Base-by-base conservation (phyloP, 1,140 invertebrate species). In the Bombus waltoni region DNA sequence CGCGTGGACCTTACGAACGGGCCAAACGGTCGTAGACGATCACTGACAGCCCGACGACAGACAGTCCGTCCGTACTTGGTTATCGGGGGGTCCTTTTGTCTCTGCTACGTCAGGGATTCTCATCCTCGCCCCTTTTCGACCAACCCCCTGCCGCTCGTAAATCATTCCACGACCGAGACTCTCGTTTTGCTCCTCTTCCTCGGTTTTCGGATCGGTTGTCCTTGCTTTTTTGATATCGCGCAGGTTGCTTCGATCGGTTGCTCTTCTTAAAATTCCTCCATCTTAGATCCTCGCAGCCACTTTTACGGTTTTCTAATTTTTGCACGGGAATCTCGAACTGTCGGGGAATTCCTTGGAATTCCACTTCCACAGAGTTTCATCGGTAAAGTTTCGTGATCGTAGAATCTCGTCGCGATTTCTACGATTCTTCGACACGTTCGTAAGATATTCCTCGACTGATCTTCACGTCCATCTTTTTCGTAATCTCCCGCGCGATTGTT, bases 51-150 rank as follows among this genome's bases (percentile, higher is more conserved):
- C 83, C 87, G 88, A 92, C 90, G 88, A 90, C 87, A 90, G 90
- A 92, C 91, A 92, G 91, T 90, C 88, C 89, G 81, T 90, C 89
- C 89, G 76, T 86, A 90, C 86, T 90, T 86, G 89, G 70, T 83
- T 88, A 90, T 90, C 86, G 87, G 32, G 89, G 76, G 89, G 89
- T 90, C 89, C 89, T 90, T 90, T 90, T 90, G 89, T 90, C 89
- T 88, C 89, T 85, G 72, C 85, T 88, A 53, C 89, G 86, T 85
- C 88, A 90, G 88, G 66, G 88, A 84, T 90, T 90, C 86, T 90
- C 88, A 90, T 89, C 85, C 68, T 62, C 78, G 70, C 38, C 73
- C 73, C 73, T 40, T 57, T 74, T 78, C 32, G 32, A 65, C 47
- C 79, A 38, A 73, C 81, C 80, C 70, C 11, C 32, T 15, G 70